phyloP scores from a whole-genome alignment of 2,113 vertebrate species.

The Setophaga petechia region DNA sequence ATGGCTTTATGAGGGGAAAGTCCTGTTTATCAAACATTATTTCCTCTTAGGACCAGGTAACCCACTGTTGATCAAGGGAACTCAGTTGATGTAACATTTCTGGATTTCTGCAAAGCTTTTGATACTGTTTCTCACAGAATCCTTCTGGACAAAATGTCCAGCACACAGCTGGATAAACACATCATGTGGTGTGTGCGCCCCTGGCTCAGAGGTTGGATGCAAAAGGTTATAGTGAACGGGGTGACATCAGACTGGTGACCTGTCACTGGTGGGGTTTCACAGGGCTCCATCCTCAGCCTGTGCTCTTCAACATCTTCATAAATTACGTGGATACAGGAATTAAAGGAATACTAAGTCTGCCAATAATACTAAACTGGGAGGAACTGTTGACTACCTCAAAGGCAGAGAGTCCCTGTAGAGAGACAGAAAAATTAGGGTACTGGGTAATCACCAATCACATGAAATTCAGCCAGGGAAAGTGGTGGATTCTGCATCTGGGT shows the following conservation, averaged over 20 bases:
- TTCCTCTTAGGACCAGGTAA: neutral
- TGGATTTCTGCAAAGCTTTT: neutral
- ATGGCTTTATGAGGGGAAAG: neutral
- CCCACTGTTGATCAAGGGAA: neutral
- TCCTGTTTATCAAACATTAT: neutral
- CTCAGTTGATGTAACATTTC: neutral
- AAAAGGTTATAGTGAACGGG: neutral
- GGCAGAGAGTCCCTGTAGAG: neutral
- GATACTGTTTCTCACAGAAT: neutral
- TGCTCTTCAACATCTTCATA: neutral
- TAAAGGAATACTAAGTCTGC: neutral
- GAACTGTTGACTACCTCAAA: neutral
- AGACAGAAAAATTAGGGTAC: too few species aligned
- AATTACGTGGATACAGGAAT: neutral
- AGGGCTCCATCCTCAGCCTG: neutral
- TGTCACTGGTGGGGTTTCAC: neutral
- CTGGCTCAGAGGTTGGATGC: neutral
- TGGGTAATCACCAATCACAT: neutral
- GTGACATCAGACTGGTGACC: neutral
- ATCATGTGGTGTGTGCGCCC: neutral
- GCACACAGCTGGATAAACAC: too few species aligned
- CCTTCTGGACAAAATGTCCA: neutral
- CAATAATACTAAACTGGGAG: neutral
- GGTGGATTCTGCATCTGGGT: rapidly evolving
- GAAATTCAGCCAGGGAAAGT: neutral